Base-by-base conservation (phyloP, 1,140 invertebrate genomes). In the Idris sp. region DNA sequence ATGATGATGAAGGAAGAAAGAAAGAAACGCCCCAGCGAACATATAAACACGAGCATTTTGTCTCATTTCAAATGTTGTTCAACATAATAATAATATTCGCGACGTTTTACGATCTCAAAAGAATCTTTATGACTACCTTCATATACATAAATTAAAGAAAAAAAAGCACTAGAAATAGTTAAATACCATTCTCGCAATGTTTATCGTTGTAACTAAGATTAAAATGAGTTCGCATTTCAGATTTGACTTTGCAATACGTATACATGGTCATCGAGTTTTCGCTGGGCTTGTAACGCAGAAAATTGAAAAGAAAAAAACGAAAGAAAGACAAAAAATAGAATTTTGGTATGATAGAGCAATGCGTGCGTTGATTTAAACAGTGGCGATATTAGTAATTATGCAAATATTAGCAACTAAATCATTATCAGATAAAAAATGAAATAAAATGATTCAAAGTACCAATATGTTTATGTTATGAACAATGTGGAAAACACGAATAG, bases 381-480 rank as follows among this genome's bases (percentile, higher is more conserved):
- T 51, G 76, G 68, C 68, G 72, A 73, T 71, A 62, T 35, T 74
- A 74, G 61, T 67, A 73, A 75, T 64, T 77, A 79, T 64, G 35
- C 54, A 71, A 77, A 77, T 77, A 82, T 76, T 82, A 79, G 76
- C 67, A 51, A 81, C 43, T 72, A 65, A 80, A 83, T 80, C 80
- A 82, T 62, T 82, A 80, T 54, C 76, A 78, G 6, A 43, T 61
- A 75, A 81, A 51, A 49, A 68, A 35, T 53, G 53, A 68, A 56
- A 35, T 68, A 69, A 59, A 38, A 72, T 48, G 61, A 58, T 68
- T 74, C 25, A 54, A 78, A 74, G 40, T 78, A 80, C 74, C 76
- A 76, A 79, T 67, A 77, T 35, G 77, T 84, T 83, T 72, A 78
- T 40, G 77, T 83, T 82, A 74, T 77, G 77, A 30, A 65, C 26